phyloP scores from a whole-genome alignment of 1,140 invertebrate genomes.

The Drosophila sp. region DNA sequence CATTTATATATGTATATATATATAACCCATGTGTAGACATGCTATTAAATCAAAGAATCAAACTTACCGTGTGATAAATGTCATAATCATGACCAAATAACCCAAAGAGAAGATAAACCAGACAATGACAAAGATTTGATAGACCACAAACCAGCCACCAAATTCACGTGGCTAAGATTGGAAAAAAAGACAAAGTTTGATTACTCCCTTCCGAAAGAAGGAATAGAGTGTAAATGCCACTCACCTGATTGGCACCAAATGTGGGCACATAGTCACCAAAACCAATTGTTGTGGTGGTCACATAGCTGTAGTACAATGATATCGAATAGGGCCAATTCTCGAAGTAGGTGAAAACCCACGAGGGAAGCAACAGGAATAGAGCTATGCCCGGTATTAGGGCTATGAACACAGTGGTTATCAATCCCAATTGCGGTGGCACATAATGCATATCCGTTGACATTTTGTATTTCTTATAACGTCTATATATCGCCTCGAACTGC shows the following conservation, averaged over 20 bases:
- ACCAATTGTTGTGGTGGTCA: conserved; percentile 96
- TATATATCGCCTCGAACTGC: conserved; percentile 89
- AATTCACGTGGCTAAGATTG: conserved; percentile 66
- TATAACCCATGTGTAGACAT: conserved; percentile 49
- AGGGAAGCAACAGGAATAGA: conserved; percentile 96
- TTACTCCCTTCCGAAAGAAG: too few relatives aligned
- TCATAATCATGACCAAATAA: conserved; percentile 95
- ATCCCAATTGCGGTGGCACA: conserved; percentile 87
- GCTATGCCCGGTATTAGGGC: conserved; percentile 93
- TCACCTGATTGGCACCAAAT: conserved; percentile 84
- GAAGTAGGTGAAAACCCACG: conserved; percentile 93
- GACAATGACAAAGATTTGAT: conserved; percentile 83
- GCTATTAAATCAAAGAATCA: background rate
- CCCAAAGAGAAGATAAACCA: conserved; percentile 96
- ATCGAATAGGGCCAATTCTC: conserved; percentile 96
- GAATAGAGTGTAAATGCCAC: background rate
- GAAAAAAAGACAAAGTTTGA: background rate
- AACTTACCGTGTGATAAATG: conserved; percentile 88
- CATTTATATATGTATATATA: conserved; percentile 39
- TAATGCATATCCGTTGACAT: conserved; percentile 85
- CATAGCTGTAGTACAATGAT: conserved; percentile 95
- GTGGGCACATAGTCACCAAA: conserved; percentile 96
- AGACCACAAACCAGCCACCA: conserved; percentile 80
- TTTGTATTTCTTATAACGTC: conserved; percentile 90
- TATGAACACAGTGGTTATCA: conserved; percentile 90